Evolutionary conservation across 2,888 invertebrate genomes (phyloP), one percentile per base, ranked within the genome.

Genomic region (Oxystoma pomonae): DNA sequence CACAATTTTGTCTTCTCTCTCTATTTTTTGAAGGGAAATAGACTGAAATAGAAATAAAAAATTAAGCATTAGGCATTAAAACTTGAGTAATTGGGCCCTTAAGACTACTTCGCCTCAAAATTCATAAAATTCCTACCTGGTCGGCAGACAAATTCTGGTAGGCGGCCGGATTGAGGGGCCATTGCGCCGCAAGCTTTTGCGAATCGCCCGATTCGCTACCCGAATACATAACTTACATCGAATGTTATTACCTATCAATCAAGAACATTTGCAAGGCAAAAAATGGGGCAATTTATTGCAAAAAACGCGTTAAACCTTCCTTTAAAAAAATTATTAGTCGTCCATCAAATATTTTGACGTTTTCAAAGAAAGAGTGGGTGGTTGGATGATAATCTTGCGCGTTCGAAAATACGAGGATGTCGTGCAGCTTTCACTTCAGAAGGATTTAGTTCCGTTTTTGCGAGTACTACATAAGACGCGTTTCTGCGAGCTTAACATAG

Each of bases 111-210:
- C n/a, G 35, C 35, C 35, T 12, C 12, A 35, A 35, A 35, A 35
- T 35, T 12, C 35, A 12, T n/a, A n/a, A n/a, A n/a, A n/a, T 35
- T 12, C 35, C 12, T 35, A 35, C 35, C 22, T 70, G 69, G 77
- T 91, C 93, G 74, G 88, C 89, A 71, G 90, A 87, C 79, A 92
- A 85, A 80, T 91, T 90, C 82, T 91, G 91, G 80, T 91, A 93
- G 58, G 90, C 87, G 60, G 89, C 85, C 65, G 92, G 92, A 81
- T 92, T 91, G 66, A 92, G 81, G 59, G 92, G 89, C 91, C 92
- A 93, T 74, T 88, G 86, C 5, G 35, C 5, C 35, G 35, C 35
- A 82, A 85, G 88, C 71, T 86, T 87, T 82, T 79, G 85, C 80
- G 78, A 78, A 64, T 77, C 78, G 9, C 76, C 75, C 16, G 79